Percentiles rank a stretch among this genome's conserved stretches.
Conservation (phyloP, 1,140 invertebrate genomes). For the Acromyrmex echinatior region DNA sequence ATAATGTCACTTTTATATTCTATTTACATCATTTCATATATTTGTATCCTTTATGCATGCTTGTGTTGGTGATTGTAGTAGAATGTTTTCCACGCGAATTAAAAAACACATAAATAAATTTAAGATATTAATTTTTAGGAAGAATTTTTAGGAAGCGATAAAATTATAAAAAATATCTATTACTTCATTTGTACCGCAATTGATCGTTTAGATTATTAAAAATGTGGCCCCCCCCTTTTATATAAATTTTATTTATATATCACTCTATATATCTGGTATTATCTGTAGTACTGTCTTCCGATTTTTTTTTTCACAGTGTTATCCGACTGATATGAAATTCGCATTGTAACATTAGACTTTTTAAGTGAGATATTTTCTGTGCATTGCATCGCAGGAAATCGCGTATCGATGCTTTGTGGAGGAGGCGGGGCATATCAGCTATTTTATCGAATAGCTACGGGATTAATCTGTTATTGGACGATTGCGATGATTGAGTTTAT, state of each 20-base stretch:
- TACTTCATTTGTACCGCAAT: background rate
- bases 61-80: background rate
- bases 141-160: background rate
- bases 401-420: constrained; percentile 32
- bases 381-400: constrained; percentile 15
- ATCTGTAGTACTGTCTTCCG: constrained; percentile 34
- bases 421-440: constrained; percentile 6
- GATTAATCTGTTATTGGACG: constrained; percentile 78
- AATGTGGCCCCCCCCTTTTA: background rate
- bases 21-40: constrained; percentile 22
- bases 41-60: background rate
- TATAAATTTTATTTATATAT: constrained; percentile 14
- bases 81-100: background rate
- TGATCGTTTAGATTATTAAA: background rate
- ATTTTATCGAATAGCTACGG: constrained; percentile 77
- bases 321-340: constrained; percentile 42
- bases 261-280: background rate
- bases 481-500: constrained; percentile 73
- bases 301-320: background rate
- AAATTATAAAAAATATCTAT: background rate
- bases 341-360: constrained; percentile 1
- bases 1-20: background rate
- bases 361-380: background rate
- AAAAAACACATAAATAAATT: background rate
- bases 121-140: too few species aligned